Conservation (phyloP, 2,797 vertebrate species). For the Simalia tracyae region DNA sequence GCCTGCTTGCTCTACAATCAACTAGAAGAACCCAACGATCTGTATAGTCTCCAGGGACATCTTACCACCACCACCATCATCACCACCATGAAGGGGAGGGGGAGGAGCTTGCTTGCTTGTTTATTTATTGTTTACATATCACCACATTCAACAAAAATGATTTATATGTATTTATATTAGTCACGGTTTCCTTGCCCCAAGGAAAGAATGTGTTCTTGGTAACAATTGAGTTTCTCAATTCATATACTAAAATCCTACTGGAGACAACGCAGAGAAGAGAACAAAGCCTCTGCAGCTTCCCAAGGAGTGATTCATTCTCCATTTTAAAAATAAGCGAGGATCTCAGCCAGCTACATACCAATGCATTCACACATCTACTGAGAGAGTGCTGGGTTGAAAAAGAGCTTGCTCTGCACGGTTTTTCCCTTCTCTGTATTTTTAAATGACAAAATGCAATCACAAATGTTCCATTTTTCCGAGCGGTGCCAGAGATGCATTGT, state of each 20-base stretch:
- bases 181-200: neutral
- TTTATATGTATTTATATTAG: neutral
- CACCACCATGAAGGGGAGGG: neutral
- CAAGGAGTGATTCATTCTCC: neutral
- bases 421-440: neutral
- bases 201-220: constrained; percentile 30
- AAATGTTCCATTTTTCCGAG: neutral
- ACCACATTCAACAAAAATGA: neutral
- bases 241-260: constrained; percentile 50
- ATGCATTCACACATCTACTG: neutral
- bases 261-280: constrained; percentile 44
- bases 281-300: neutral
- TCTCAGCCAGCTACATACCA: neutral
- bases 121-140: neutral
- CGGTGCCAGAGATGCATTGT: no score
- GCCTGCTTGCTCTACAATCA: neutral
- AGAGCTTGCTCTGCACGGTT: neutral
- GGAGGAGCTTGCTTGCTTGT: rapidly evolving
- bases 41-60: neutral
- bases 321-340: constrained; percentile 34
- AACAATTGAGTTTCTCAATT: constrained; percentile 44
- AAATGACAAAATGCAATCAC: neutral
- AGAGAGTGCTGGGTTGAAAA: neutral
- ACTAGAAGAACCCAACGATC: constrained; percentile 10
- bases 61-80: neutral